Evolutionary conservation across 2,113 vertebrate species (phyloP).

Genomic region (Petromus typicus): DNA sequence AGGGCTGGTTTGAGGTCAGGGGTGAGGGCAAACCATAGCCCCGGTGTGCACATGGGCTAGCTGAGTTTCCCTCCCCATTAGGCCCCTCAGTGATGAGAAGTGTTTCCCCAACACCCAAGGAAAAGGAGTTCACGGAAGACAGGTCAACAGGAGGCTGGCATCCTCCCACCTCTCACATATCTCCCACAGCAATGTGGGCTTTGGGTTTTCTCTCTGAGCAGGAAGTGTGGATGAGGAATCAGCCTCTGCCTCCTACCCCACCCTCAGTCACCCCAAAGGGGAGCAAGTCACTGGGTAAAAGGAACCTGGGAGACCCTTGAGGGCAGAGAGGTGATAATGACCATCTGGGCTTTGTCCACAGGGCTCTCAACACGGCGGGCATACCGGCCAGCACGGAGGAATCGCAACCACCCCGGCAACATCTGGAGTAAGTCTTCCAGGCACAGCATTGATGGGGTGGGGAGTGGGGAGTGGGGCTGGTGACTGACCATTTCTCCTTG

Average conservation of each 20-base stretch:
- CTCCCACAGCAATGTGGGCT: background rate
- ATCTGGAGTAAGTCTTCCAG: constrained; percentile 76
- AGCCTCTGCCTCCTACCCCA: background rate
- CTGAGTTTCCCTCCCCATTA: background rate
- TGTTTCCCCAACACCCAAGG: background rate
- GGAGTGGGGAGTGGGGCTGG: background rate
- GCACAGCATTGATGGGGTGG: fast-evolving
- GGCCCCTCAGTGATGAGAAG: background rate
- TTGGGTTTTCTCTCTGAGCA: background rate
- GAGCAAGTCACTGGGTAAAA: background rate
- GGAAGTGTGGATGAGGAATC: background rate
- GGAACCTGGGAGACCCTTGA: background rate
- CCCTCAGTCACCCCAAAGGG: background rate
- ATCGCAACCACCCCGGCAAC: constrained; percentile 58
- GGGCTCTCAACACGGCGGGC: constrained; percentile 17
- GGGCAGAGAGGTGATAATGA: background rate
- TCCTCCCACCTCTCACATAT: background rate
- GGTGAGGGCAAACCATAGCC: background rate
- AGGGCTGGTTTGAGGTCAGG: background rate
- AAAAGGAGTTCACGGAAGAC: background rate
- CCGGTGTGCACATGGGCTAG: background rate
- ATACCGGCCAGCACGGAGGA: constrained; percentile 71
- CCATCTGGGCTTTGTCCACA: constrained; percentile 48
- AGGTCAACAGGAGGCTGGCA: background rate
- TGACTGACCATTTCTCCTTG: constrained; percentile 37